Percentiles rank a stretch among this genome's conserved stretches.
Evolutionary conservation across 2,888 invertebrate species (phyloP).

Genomic region (Acronicta aceris): DNA sequence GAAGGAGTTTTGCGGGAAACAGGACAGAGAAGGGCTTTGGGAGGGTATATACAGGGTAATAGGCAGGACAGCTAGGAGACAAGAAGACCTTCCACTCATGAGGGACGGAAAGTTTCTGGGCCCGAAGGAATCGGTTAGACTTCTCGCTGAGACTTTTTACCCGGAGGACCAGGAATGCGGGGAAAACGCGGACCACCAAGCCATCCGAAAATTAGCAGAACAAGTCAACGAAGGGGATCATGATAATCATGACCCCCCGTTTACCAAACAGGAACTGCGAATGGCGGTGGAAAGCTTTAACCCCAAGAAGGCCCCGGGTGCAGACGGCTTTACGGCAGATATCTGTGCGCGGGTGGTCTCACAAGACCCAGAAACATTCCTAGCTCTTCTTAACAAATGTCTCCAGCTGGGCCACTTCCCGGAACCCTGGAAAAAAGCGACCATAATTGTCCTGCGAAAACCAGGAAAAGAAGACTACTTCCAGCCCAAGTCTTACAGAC

Average conservation of each 20-base stretch:
- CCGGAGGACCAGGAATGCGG: not conserved
- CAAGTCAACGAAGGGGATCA: no score
- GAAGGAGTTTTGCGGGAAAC: no score
- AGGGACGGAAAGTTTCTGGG: not conserved
- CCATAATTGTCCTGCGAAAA: not conserved
- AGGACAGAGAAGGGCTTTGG: no score
- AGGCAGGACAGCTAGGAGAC: not conserved
- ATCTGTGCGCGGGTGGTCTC: not conserved
- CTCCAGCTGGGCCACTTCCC: not conserved
- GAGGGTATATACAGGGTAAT: constrained; percentile 9
- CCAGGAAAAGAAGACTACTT: constrained; percentile 10
- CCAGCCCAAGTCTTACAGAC: constrained; percentile 13
- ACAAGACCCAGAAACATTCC: not conserved
- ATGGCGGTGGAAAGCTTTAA: not conserved
- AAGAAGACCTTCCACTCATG: constrained; percentile 4
- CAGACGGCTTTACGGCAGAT: constrained; percentile 15
- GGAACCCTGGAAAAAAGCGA: constrained; percentile 5
- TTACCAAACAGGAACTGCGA: constrained; percentile 17
- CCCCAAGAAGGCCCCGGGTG: constrained; percentile 17
- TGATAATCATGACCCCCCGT: constrained; percentile 31
- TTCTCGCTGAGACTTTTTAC: not conserved
- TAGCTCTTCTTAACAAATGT: constrained; percentile 6
- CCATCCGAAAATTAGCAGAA: no score
- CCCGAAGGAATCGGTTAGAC: not conserved
- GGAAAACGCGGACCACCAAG: not conserved